phyloP scores from a whole-genome alignment of 2,113 vertebrate species.

The Ophthalmolycus amberensis region DNA sequence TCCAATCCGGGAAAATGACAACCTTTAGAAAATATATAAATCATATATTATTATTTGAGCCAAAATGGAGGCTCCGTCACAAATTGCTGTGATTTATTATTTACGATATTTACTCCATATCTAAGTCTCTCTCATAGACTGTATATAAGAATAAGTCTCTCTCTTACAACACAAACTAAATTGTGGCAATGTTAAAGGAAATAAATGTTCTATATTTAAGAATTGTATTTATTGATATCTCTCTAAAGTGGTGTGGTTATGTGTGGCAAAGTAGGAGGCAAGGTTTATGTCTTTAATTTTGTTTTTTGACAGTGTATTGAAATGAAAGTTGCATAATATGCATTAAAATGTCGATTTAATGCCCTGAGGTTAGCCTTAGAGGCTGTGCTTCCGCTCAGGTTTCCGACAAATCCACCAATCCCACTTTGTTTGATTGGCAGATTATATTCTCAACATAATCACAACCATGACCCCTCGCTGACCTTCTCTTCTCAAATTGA shows the following conservation, averaged over 20 bases:
- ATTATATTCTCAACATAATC: background rate
- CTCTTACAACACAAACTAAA: background rate
- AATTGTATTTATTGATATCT: background rate
- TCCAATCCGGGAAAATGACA: background rate
- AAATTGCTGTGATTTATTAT: slow-evolving; percentile 1
- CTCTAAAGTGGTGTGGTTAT: background rate
- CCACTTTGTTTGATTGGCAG: background rate
- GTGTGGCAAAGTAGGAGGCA: background rate
- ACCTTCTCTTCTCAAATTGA: background rate
- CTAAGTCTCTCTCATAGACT: background rate
- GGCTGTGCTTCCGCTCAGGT: background rate
- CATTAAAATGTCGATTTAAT: fast-evolving
- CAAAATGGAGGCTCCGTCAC: slow-evolving; percentile 62
- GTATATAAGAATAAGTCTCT: background rate
- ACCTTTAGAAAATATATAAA: background rate
- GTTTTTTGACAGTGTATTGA: background rate
- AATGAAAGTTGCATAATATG: background rate
- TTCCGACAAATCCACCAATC: background rate
- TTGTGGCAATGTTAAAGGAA: background rate
- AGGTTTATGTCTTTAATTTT: background rate
- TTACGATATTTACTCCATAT: slow-evolving; percentile 9
- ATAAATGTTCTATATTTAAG: background rate
- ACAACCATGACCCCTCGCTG: background rate
- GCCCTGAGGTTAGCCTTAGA: background rate
- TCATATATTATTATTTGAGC: slow-evolving; percentile 54